phyloP scores from a whole-genome alignment of 2,888 invertebrate species.

The Stegana nigrithorax region DNA sequence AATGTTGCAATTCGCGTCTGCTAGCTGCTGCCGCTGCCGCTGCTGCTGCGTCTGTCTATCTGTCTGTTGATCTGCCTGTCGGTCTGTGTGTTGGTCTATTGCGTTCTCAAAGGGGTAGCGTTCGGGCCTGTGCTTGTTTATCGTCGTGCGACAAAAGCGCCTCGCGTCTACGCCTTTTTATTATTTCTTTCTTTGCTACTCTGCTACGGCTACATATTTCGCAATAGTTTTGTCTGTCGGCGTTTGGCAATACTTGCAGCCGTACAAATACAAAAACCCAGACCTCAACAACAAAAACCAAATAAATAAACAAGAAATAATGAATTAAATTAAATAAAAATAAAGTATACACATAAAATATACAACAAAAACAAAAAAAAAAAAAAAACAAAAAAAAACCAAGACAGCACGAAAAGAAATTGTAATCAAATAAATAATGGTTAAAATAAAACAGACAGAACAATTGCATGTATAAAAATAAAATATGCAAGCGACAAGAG shows the following conservation, averaged over 20 bases:
- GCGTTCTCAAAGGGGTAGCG: conserved; percentile 16
- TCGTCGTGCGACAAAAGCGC: neutral
- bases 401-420: neutral
- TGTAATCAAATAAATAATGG: neutral
- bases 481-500: neutral
- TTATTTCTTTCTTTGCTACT: no score
- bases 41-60: no score
- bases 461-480: neutral
- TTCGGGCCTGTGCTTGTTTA: neutral
- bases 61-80: no score
- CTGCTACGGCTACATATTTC: conserved; percentile 3
- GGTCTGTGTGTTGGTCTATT: conserved; percentile 27
- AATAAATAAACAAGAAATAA: conserved; percentile 29
- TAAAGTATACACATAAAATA: conserved; percentile 10
- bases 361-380: neutral
- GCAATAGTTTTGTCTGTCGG: conserved; percentile 29
- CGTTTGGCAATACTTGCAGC: conserved; percentile 45
- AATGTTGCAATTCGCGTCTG: neutral
- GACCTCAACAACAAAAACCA: conserved; percentile 45
- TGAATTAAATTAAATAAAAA: conserved; percentile 27
- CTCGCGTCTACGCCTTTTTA: neutral
- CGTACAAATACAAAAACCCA: conserved; percentile 32
- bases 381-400: neutral
- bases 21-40: no score
- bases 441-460: neutral